Evolutionary conservation across 2,888 invertebrate genomes (phyloP).

Genomic region (Anodontia alba): DNA sequence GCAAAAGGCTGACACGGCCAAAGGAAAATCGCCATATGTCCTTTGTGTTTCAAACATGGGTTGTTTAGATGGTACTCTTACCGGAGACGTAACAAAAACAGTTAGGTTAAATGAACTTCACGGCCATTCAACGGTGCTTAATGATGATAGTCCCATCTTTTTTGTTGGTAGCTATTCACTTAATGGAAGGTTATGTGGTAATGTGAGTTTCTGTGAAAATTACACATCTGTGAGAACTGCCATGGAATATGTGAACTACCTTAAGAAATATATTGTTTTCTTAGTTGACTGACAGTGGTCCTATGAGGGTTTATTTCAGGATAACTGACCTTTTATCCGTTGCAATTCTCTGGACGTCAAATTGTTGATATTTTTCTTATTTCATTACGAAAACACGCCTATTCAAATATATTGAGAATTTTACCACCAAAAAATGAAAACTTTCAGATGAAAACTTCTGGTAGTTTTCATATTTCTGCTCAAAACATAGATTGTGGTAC

Average conservation of each 20-base stretch:
- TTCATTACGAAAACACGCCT: too few species aligned
- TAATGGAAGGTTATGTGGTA: constrained; percentile 47
- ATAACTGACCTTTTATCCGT: too few species aligned
- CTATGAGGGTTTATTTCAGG: too few species aligned
- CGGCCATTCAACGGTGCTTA: constrained; percentile 56
- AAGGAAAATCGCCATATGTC: constrained; percentile 62
- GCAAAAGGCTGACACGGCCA: neutral
- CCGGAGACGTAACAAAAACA: constrained; percentile 39
- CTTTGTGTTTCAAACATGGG: constrained; percentile 65
- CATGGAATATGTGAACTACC: constrained; percentile 33
- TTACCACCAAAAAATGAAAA: too few species aligned
- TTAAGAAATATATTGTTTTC: constrained; percentile 43
- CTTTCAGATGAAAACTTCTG: too few species aligned
- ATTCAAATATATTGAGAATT: too few species aligned
- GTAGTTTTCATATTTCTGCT: too few species aligned
- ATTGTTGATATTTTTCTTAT: too few species aligned
- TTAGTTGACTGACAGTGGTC: too few species aligned
- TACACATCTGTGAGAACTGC: constrained; percentile 60
- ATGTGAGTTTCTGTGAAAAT: constrained; percentile 59
- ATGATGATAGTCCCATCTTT: constrained; percentile 68
- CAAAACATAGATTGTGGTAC: too few species aligned
- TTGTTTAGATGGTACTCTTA: constrained; percentile 48
- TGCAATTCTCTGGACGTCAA: too few species aligned
- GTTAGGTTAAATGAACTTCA: constrained; percentile 50
- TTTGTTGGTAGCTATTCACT: constrained; percentile 51